Conservation (phyloP, 1,140 invertebrate species). For the Anastrepha ludens region DNA sequence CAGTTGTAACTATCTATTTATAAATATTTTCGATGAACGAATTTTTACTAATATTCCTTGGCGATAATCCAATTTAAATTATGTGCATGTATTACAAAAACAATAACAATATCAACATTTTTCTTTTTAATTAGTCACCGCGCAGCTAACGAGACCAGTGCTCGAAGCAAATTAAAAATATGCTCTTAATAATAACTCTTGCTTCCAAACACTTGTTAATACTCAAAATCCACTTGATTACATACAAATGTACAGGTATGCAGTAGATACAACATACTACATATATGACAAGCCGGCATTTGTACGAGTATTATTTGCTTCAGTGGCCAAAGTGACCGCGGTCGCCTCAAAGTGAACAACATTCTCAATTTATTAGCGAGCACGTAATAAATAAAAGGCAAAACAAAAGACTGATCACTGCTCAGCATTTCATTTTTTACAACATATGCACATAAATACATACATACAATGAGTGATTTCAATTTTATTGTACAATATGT, state of each 20-base stretch:
- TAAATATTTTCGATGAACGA: too few relatives aligned
- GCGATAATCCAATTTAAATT: too few relatives aligned
- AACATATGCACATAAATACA: neutral
- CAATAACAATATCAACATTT: too few relatives aligned
- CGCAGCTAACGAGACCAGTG: neutral
- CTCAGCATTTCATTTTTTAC: conserved; percentile 21
- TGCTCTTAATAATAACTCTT: neutral
- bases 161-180: neutral
- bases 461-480: neutral
- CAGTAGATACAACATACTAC: neutral
- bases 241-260: neutral
- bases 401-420: neutral
- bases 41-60: too few relatives aligned
- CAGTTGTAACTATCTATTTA: too few relatives aligned
- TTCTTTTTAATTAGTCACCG: neutral
- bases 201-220: neutral
- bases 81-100: too few relatives aligned
- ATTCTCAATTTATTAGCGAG: conserved; percentile 36
- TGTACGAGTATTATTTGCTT: neutral
- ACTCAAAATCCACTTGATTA: neutral
- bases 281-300: neutral
- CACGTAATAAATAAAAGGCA: neutral
- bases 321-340: neutral
- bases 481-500: neutral
- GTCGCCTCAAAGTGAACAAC: conserved; percentile 43